Evolutionary conservation across 2,797 vertebrate species (phyloP).

Genomic region (Serranus cabrilla): DNA sequence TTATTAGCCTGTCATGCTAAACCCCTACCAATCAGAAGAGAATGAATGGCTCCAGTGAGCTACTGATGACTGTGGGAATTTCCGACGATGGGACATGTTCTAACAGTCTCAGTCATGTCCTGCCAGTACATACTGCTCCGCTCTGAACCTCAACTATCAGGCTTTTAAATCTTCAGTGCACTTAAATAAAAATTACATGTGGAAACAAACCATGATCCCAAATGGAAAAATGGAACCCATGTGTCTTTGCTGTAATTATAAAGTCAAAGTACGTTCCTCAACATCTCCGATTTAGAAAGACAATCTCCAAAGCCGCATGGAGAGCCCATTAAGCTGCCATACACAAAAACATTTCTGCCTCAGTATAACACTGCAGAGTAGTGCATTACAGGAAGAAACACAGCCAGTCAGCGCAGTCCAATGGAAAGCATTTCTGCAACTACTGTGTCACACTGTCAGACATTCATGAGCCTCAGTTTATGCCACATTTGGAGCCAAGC

Average conservation of each 20-base stretch:
- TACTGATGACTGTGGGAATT: constrained; percentile 70
- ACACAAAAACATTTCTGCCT: constrained; percentile 41
- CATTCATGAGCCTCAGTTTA: constrained; percentile 41
- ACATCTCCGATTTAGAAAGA: constrained; percentile 54
- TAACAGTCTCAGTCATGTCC: constrained; percentile 65
- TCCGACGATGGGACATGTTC: constrained; percentile 66
- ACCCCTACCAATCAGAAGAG: constrained; percentile 59
- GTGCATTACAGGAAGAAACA: constrained; percentile 38
- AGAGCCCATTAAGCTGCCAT: constrained; percentile 72
- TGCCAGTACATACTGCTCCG: constrained; percentile 32
- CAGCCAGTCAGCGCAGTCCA: constrained; percentile 36
- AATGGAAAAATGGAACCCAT: constrained; percentile 52
- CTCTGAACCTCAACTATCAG: constrained; percentile 22
- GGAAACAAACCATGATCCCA: constrained; percentile 57
- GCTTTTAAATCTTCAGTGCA: constrained; percentile 58
- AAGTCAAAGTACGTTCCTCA: constrained; percentile 40
- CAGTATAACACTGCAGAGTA: constrained; percentile 33
- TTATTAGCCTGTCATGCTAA: constrained; percentile 74
- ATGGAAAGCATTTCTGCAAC: constrained; percentile 20
- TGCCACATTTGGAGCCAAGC: constrained; percentile 34
- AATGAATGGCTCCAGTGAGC: constrained; percentile 60
- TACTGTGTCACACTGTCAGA: constrained; percentile 37
- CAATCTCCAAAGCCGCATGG: constrained; percentile 58
- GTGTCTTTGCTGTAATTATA: constrained; percentile 51
- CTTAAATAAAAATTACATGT: constrained; percentile 50